Evolutionary conservation across 2,888 invertebrate genomes (phyloP), one percentile per base, ranked within the genome.

Genomic region (Euzophera pinguis): DNA sequence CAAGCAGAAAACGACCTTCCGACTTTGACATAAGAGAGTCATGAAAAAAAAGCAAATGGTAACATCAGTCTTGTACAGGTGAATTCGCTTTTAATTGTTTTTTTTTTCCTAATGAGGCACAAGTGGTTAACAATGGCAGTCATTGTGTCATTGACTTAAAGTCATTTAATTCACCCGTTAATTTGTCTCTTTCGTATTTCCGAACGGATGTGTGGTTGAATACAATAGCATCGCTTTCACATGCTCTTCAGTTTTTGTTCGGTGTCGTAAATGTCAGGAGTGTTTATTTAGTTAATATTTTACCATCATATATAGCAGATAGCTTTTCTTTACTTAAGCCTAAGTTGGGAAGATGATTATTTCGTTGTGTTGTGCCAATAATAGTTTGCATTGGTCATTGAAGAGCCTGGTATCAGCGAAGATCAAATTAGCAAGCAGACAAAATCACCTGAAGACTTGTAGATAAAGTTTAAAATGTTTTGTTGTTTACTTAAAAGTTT

Each of bases 51-150:
- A 59, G 53, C 47, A 12, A 22, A 14, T 34, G 1, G 53, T 43
- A 52, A 47, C 6, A 10, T 10, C 35, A 56, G 57, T 27, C 50
- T 74, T 72, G 78, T 67, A 49, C 69, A 78, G 71, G 72, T 79
- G 72, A 72, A 74, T 63, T 71, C 65, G 69, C 72, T 61, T 78
- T n/a, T 81, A 82, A 85, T 87, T 86, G 81, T 84, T 81, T 83
- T 84, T 75, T n/a, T 81, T 81, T 82, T 82, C 78, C 78, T 89
- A 89, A 89, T 88, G 88, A 89, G 86, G 84, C 81, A 78, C 79
- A 81, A 82, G 84, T 83, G 79, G 81, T 81, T 74, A 75, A 86
- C 87, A 84, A 84, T 86, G 65, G 67, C 78, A 73, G 78, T 84
- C 81, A 83, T 85, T 84, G 81, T 81, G 78, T 79, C 76, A 77